Base-by-base conservation (phyloP, 2,113 vertebrate genomes). In the Larimichthys crocea region DNA sequence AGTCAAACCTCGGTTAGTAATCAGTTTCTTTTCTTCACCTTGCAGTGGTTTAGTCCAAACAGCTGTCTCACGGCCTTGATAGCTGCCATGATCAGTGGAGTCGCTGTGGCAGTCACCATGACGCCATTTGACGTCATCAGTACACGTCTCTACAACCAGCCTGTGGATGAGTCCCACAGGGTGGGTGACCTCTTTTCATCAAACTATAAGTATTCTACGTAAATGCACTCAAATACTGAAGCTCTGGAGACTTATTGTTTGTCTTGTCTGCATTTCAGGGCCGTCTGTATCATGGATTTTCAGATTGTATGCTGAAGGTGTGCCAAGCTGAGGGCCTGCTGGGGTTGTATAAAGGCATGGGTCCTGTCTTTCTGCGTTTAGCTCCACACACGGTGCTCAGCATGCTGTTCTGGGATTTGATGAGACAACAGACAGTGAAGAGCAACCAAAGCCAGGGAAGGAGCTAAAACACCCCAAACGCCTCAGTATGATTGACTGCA, bases 111-210 rank as follows among this genome's bases (percentile, higher is more conserved):
- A 0, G 84, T 96, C 31, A 94, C 96, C 2, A 99, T 99, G 98
- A 97, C 97, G 0, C 98, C 98, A 0, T 97, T 99, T 8, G 98
- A 99, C 0, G 97, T 98, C 89, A 92, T 97, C 84, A 98, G 98
- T 87, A 99, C 98, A 0, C 94, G 98, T 8, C 97, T 99, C 17
- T 99, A 99, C 95, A 99, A 99, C 89, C 98, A 99, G 91, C 98
- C 98, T 0, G 97, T 98, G 92, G 95, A 98, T 0, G 82, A 96
- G 5, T 66, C 91, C 1, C 96, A 91, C 65, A 91, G 80, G 93
- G 98, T 99, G 90, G 94, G 95, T 60, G 35, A 35, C 35, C 35
- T 61, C 12, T 10, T 10, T 20, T 35, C 12, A 4, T 75, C 16
- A 48, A 14, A 12, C 20, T 44, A 3, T 40, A 72, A 60, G 24